Evolutionary conservation across 2,888 invertebrate genomes (phyloP).

Genomic region (Pseudococcus jackbeardsleyi): DNA sequence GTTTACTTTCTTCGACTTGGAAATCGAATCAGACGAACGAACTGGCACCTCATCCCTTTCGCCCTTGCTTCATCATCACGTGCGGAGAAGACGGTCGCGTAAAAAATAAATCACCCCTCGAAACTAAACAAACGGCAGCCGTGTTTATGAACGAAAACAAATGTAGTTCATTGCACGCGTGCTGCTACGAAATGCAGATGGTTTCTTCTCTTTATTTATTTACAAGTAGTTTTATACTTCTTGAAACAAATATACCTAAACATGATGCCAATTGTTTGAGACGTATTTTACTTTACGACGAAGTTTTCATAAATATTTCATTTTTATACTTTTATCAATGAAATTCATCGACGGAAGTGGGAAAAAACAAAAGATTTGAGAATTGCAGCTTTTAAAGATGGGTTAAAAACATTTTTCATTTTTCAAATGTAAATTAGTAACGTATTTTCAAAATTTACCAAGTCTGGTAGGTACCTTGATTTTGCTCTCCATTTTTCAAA

Average conservation of each 20-base stretch:
- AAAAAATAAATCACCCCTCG: slow-evolving; percentile 4
- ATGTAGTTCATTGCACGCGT: slow-evolving; percentile 24
- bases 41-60: neutral
- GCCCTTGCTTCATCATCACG: neutral
- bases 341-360: no score
- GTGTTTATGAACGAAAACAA: slow-evolving; percentile 18
- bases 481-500: no score
- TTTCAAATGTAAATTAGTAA: no score
- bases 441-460: no score
- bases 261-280: neutral
- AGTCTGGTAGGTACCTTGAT: no score
- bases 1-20: neutral
- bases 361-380: no score
- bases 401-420: no score
- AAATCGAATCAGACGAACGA: slow-evolving; percentile 13
- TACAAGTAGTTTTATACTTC: neutral
- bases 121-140: neutral
- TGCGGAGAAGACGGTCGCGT: neutral
- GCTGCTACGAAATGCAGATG: slow-evolving; percentile 21
- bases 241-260: neutral
- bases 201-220: neutral
- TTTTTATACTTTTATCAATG: no score
- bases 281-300: neutral
- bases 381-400: no score
- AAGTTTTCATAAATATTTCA: no score